A percentile compares a stretch with the other conserved stretches of the same genome.
Evolutionary conservation across 2,888 invertebrate species (phyloP).

Genomic region (Rhingia campestris): DNA sequence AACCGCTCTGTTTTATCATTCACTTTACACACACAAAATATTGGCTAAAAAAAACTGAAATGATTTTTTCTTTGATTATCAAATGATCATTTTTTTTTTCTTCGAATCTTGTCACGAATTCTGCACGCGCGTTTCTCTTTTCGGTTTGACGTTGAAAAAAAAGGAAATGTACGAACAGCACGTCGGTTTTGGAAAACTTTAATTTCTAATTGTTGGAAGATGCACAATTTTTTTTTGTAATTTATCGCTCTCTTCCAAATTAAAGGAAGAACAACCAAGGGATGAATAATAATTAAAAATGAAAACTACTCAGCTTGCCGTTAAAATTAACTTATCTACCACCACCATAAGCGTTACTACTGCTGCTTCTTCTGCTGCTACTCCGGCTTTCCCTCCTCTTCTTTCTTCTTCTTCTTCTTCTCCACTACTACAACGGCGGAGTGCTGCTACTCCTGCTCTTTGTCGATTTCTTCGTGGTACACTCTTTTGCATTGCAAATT

Average conservation of each 20-base stretch:
- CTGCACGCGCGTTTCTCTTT: conserved; percentile 46
- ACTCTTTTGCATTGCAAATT: conserved; percentile 75
- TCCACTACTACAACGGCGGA: conserved; percentile 51
- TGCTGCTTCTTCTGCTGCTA: conserved; percentile 41
- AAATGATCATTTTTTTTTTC: background rate
- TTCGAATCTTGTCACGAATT: conserved; percentile 32
- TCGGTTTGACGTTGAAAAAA: conserved; percentile 18
- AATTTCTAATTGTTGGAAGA: conserved; percentile 8
- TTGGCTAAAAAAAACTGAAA: conserved; percentile 4
- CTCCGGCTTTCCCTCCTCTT: conserved; percentile 41
- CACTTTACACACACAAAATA: conserved; percentile 31
- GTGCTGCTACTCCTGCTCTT: conserved; percentile 69
- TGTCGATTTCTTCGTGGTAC: conserved; percentile 48
- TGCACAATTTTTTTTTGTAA: background rate
- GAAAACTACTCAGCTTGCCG: conserved; percentile 66
- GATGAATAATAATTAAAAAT: conserved; percentile 53
- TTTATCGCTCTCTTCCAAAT: background rate
- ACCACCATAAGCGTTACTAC: conserved; percentile 63
- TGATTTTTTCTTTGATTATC: background rate
- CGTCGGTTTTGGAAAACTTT: conserved; percentile 24
- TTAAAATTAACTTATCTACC: conserved; percentile 69
- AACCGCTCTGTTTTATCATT: conserved; percentile 7
- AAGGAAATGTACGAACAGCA: background rate
- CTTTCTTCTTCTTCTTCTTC: conserved; percentile 58
- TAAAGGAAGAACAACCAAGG: conserved; percentile 59